phyloP scores from a whole-genome alignment of 2,888 invertebrate species.

The Cheilosia soror region DNA sequence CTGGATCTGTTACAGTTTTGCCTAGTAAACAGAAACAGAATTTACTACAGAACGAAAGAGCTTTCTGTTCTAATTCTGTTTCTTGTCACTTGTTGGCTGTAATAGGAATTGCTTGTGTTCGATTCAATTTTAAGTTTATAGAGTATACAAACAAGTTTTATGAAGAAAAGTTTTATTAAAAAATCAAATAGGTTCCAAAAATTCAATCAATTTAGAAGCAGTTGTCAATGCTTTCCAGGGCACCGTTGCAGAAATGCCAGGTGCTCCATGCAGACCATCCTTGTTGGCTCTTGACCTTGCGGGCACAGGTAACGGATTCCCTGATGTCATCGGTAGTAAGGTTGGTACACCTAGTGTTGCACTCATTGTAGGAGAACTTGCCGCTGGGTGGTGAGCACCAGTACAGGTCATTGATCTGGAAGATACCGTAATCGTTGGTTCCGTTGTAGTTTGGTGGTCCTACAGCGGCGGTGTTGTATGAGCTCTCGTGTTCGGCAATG shows the following conservation, averaged over 20 bases:
- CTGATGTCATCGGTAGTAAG: neutral
- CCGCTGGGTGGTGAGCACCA: conserved; percentile 81
- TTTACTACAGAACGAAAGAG: too few species aligned
- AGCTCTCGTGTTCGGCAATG: conserved; percentile 81
- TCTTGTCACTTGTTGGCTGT: too few species aligned
- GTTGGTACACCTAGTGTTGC: conserved; percentile 80
- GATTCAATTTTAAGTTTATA: too few species aligned
- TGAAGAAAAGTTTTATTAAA: too few species aligned
- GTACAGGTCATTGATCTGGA: conserved; percentile 83
- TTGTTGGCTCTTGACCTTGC: conserved; percentile 79
- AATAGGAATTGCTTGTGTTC: too few species aligned
- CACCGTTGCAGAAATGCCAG: conserved; percentile 78
- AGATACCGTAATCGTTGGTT: conserved; percentile 83
- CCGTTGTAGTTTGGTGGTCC: conserved; percentile 85
- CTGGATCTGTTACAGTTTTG: too few species aligned
- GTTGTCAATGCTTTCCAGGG: conserved; percentile 74
- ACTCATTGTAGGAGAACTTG: conserved; percentile 80
- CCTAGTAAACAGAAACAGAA: too few species aligned
- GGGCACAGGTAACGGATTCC: conserved; percentile 79
- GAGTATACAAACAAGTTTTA: too few species aligned
- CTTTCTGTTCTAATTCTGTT: too few species aligned
- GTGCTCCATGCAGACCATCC: conserved; percentile 82
- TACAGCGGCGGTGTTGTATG: conserved; percentile 83
- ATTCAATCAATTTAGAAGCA: neutral
- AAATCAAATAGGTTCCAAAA: too few species aligned